A percentile compares a stretch with the other conserved stretches of the same genome.
Evolutionary conservation across 2,888 invertebrate species (phyloP).

Genomic region (Dynastes grantii): DNA sequence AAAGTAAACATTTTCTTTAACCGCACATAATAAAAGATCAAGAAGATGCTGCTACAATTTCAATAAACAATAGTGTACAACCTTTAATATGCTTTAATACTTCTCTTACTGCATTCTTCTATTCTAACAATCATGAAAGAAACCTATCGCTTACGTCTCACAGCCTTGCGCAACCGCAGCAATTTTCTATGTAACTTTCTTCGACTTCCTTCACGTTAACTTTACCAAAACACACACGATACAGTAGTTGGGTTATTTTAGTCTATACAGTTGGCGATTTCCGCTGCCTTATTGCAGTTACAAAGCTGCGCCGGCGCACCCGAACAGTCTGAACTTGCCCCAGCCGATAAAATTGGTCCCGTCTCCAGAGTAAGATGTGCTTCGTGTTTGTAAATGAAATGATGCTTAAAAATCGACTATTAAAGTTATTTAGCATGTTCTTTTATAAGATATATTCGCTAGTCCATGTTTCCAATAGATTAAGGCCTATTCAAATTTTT

Average conservation of each 20-base stretch:
- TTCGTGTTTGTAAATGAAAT: constrained; percentile 33
- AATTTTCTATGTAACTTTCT: too few relatives aligned
- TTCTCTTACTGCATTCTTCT: background rate
- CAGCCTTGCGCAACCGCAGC: too few relatives aligned
- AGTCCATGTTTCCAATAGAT: too few relatives aligned
- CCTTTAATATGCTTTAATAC: too few relatives aligned
- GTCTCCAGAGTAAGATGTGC: constrained; percentile 77
- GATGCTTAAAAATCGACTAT: background rate
- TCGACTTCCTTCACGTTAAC: background rate
- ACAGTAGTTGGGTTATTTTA: constrained; percentile 71
- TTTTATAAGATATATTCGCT: background rate
- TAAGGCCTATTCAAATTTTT: too few relatives aligned
- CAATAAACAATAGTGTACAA: too few relatives aligned
- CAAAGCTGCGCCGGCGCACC: constrained; percentile 83
- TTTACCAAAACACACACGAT: constrained; percentile 55
- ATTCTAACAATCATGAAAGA: constrained; percentile 6
- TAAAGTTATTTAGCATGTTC: background rate
- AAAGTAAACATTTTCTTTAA: too few relatives aligned
- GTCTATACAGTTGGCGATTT: constrained; percentile 97
- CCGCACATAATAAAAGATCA: too few relatives aligned
- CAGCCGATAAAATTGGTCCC: constrained; percentile 84
- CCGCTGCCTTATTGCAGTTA: constrained; percentile 97
- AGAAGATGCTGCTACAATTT: too few relatives aligned
- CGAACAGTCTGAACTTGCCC: constrained; percentile 85
- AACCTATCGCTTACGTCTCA: background rate